Base-by-base conservation (phyloP, 1,140 invertebrate species). In the Cotesia vestalis region DNA sequence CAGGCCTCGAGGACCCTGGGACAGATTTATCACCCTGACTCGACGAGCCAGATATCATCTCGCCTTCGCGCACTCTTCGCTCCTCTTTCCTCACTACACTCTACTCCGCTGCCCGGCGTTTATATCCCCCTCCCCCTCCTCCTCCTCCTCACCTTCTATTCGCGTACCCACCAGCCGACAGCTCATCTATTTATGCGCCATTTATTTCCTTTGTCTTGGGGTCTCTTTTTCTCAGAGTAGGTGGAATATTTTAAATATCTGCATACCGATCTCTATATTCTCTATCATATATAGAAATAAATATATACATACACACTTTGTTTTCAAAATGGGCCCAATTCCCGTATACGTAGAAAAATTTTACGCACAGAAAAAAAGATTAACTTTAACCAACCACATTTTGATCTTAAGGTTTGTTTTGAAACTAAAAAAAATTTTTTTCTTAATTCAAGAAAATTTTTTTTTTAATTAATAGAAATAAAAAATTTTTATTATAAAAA, bases 21-120 rank as follows among this genome's bases (percentile, higher is more conserved):
- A 79, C 79, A 79, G 81, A 86, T 85, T 85, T 86, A 86, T 85
- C 83, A 85, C 82, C 75, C 73, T 78, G 46, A 78, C 77, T 79
- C 20, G 78, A 75, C 77, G 78, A 77, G 77, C 78, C 77, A 85
- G 85, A 85, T 85, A 85, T 86, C 81, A 86, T 86, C 85, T 84
- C 82, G 76, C 79, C 81, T 81, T 79, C 75, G 76, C 77, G 79
- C 76, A 79, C 80, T 77, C 74, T 80, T 73, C 77, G 77, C 81
- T 80, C 79, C 79, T 81, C 77, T 77, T 67, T 69, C 62, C 2
- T 34, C 12, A 80, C 78, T 80, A 82, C 76, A 73, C 69, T 70
- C 80, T 81, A 78, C 79, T 81, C 76, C 74, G 40, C 69, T 69
- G 11, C 12, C 20, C 20, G 80, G 79, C 80, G 81, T 73, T 75